Evolutionary conservation across 2,888 invertebrate species (phyloP).

Genomic region (Uloborus plumipes): DNA sequence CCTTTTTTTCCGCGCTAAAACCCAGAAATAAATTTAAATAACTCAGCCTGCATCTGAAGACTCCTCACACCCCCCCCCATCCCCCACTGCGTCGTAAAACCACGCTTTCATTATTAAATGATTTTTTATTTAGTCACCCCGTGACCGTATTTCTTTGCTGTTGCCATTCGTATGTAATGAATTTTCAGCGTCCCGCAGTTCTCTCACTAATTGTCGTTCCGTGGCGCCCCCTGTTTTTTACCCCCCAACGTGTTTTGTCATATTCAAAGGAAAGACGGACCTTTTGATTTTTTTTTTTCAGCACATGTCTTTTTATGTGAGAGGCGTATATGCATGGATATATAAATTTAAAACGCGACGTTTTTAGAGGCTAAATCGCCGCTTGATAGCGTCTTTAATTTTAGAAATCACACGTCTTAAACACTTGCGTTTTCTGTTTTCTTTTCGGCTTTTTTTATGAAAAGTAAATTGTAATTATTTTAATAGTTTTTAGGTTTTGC

Average conservation of each 20-base stretch:
- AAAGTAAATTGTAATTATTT: background rate
- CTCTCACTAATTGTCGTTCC: constrained; percentile 38
- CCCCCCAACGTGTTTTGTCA: constrained; percentile 10
- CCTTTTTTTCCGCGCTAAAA: background rate
- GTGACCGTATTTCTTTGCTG: constrained; percentile 22
- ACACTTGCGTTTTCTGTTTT: background rate
- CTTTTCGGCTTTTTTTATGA: background rate
- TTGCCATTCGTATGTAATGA: constrained; percentile 25
- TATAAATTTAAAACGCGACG: constrained; percentile 36
- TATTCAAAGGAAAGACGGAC: background rate
- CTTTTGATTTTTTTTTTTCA: constrained; percentile 12
- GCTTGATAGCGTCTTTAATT: constrained; percentile 32
- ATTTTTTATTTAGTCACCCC: constrained; percentile 48
- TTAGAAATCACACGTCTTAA: constrained; percentile 16
- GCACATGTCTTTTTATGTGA: constrained; percentile 5
- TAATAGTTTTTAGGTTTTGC: background rate
- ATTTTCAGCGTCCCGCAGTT: constrained; percentile 33
- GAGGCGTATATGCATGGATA: constrained; percentile 2
- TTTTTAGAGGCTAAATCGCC: constrained; percentile 18
- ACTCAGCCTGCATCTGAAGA: constrained; percentile 21
- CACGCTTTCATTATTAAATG: constrained; percentile 57
- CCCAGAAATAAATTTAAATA: constrained; percentile 53
- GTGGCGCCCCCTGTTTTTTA: too few species aligned
- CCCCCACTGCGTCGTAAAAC: constrained; percentile 30
- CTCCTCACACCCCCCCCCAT: too few species aligned